Conservation (phyloP, 1,140 invertebrate genomes). For the Leptestheria dahalacensis region DNA sequence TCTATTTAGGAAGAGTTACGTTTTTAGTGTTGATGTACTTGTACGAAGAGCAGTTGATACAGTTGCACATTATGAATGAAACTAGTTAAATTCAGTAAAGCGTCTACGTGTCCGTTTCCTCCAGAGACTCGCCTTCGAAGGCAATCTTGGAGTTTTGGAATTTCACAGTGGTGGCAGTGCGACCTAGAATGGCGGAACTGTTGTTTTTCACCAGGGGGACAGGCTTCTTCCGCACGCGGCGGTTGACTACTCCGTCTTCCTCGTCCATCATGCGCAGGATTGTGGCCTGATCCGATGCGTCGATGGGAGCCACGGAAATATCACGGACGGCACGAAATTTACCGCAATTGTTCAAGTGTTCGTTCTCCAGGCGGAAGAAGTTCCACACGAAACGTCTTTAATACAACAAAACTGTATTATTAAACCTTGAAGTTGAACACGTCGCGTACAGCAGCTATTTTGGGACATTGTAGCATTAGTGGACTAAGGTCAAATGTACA, state of each 20-base stretch:
- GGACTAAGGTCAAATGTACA: background rate
- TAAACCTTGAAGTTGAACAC: background rate
- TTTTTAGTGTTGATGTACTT: no score
- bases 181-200: background rate
- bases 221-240: slow-evolving; percentile 37
- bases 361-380: slow-evolving; percentile 98
- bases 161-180: background rate
- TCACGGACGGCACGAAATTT: slow-evolving; percentile 96
- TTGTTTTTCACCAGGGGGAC: background rate
- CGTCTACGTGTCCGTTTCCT: background rate
- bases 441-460: background rate
- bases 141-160: background rate
- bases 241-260: slow-evolving; percentile 66
- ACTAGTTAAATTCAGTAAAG: no score
- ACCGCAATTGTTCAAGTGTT: slow-evolving; percentile 97
- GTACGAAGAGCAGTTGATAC: no score
- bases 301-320: slow-evolving; percentile 92
- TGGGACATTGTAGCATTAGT: background rate
- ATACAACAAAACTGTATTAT: slow-evolving; percentile 17
- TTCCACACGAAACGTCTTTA: slow-evolving; percentile 95
- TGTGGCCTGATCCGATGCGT: slow-evolving; percentile 77
- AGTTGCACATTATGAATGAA: no score
- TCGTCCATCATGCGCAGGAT: slow-evolving; percentile 94
- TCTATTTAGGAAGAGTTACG: no score
- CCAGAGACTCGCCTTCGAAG: background rate